Evolutionary conservation across 2,888 invertebrate species (phyloP).

Genomic region (Caenorhabditis sp.): DNA sequence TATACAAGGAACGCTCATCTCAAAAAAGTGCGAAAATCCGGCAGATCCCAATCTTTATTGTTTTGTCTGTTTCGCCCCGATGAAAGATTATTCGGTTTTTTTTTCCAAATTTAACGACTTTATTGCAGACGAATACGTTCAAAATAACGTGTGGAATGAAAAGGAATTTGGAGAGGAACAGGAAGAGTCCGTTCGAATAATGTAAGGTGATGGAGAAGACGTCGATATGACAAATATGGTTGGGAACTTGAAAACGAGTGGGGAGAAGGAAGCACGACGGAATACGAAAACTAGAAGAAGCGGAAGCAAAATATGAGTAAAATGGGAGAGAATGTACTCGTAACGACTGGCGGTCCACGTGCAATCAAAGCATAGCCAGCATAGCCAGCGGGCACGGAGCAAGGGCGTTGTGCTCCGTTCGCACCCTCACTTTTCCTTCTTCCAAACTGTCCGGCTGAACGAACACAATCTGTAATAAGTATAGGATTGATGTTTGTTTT

Average conservation of each 20-base stretch:
- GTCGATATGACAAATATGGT: conserved; percentile 50
- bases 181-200: background rate
- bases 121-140: conserved; percentile 46
- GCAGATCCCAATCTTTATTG: conserved; percentile 38
- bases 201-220: conserved; percentile 1
- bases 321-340: conserved; percentile 16
- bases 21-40: conserved; percentile 56
- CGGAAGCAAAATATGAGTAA: conserved; percentile 32
- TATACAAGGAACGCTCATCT: conserved; percentile 14
- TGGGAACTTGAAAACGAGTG: conserved; percentile 3
- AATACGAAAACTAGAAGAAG: background rate
- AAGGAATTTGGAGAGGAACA: background rate
- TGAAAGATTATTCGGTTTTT: conserved; percentile 11
- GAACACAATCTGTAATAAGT: conserved; percentile 74
- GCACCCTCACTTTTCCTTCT: conserved; percentile 73
- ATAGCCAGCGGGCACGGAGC: conserved; percentile 72
- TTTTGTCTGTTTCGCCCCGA: conserved; percentile 45
- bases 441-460: conserved; percentile 76
- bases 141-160: conserved; percentile 46
- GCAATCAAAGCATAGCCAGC: conserved; percentile 68
- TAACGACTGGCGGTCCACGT: background rate
- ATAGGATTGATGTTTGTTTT: background rate
- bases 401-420: conserved; percentile 74
- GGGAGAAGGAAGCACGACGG: background rate
- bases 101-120: conserved; percentile 25